Base-by-base conservation (phyloP, 1,140 invertebrate species). In the Drosophila micromelanica region DNA sequence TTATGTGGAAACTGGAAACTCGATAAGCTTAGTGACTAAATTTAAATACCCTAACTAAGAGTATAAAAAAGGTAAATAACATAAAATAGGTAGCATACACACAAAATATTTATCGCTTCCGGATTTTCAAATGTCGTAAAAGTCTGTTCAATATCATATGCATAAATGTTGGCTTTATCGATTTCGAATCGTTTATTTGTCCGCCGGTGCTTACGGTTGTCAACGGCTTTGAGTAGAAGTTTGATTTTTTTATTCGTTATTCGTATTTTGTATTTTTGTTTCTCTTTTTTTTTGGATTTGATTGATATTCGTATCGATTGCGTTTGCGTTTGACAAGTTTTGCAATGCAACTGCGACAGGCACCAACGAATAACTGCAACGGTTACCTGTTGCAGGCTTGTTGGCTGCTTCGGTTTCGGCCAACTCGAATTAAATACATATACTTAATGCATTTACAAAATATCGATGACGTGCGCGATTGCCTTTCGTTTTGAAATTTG, bases 271-370 rank as follows among this genome's bases (percentile, higher is more conserved):
- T 6, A n/a, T 30, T 20, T 42, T 20, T 30, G 17, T 62, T 46
- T 63, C 17, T 80, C 65, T 76, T 84, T 82, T 74, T 74, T 76
- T 54, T 60, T 64, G 69, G 80, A 72, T 87, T 87, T 87, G 84
- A 87, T 87, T 87, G 84, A 87, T 87, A 84, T 89, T 87, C 85
- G 84, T 89, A 89, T 89, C 84, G 84, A 87, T 87, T 89, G 84
- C 84, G 80, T 89, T 86, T 87, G 74, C 85, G 79, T 87, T 90
- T 87, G 84, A 89, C 84, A 87, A 89, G 76, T 87, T 87, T 87
- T 84, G 84, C 84, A 87, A 85, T 80, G 71, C 77, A 59, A 85
- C 52, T 87, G 79, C 71, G 72, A 78, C 78, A 62, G 62, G 46
- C 69, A 65, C 54, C 46, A 72, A 57, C 42, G 57, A 54, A 54